Evolutionary conservation across 1,140 invertebrate genomes (phyloP), one percentile per base, ranked within the genome.

Genomic region (Stenopsyche tienmushanensis): DNA sequence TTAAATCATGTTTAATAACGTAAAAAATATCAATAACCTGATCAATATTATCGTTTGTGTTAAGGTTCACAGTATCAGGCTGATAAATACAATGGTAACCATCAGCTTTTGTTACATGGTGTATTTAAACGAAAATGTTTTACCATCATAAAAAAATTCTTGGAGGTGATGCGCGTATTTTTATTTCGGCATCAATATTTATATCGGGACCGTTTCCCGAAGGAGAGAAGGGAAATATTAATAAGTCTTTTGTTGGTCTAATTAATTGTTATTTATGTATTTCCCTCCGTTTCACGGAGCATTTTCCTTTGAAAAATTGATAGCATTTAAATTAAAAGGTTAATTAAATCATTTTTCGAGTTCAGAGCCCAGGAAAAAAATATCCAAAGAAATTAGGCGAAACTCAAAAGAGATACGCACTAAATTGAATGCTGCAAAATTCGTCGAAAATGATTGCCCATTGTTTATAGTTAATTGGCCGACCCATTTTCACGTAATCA

Each of bases 211-310:
- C 15, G 15, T 54, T 25, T 29, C 52, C 49, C 52, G n/a, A 17
- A 54, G 52, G 26, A 54, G 52, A 21, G 3, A n/a, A 34, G 39
- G 39, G 29, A 52, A 54, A 54, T 45, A 34, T 54, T 54, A 54
- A 54, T 54, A 54, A 54, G 52, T 25, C 52, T 54, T 54, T 54
- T 29, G 24, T 34, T 15, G 52, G 52, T 54, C 52, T 54, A 25
- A 54, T 54, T 54, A 54, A 54, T 54, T 54, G 29, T 54, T 54
- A 54, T 54, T 54, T 54, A 54, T 54, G 52, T 34, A 54, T 54
- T 54, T n/a, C 52, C 39, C 15, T 54, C 39, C 52, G 52, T 49
- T 49, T 18, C 23, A 34, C 52, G 26, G 15, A 15, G 3, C 18
- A 7, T 45, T 34, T 54, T 54, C 39, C 39, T 54, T 54, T 29